Evolutionary conservation across 1,140 invertebrate genomes (phyloP), one percentile per base, ranked within the genome.

Genomic region (Drosophila guanche): DNA sequence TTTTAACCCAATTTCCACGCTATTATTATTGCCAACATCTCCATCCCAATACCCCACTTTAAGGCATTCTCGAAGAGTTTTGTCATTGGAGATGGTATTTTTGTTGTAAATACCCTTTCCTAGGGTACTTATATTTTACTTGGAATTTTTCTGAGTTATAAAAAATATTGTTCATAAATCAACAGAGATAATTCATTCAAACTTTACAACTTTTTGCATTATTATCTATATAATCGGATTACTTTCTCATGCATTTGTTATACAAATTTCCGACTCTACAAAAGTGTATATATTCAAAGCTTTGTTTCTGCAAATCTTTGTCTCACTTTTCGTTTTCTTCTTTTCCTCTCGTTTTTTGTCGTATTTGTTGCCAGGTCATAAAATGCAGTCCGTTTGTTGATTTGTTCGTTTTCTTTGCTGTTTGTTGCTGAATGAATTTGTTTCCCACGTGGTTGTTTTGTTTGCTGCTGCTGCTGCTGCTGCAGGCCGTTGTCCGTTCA

Each of bases 1-100:
- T 63, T 70, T 63, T 70, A 81, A 77, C 81, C 81, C 69, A 88
- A 81, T 86, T 86, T 86, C 81, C 81, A 88, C 74, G 81, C 43
- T 71, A 57, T 67, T 69, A 77, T 77, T 70, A 62, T 33, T 43
- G 23, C 29, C 43, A 42, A 33, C 23, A 43, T 42, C 51, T 10
- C 29, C 59, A 29, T 48, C 55, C 41, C 33, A 29, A 7, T 27
- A 1, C 27, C 6, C 61, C 23, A 16, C 51, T 42, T 46, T 14
- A 33, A 20, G 23, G 41, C 33, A 22, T n/a, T 20, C 20, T 25
- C 10, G 57, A 69, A 69, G 52, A 69, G 45, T 40, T 71, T 70
- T 69, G 63, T 56, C 66, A 50, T 27, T 57, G 25, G 12, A 48
- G 53, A 25, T 25, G 20, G 23, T 37, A 3, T 37, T 37, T 37